Evolutionary conservation across 2,797 vertebrate species (phyloP).

Genomic region (Sarcoramphus papa): DNA sequence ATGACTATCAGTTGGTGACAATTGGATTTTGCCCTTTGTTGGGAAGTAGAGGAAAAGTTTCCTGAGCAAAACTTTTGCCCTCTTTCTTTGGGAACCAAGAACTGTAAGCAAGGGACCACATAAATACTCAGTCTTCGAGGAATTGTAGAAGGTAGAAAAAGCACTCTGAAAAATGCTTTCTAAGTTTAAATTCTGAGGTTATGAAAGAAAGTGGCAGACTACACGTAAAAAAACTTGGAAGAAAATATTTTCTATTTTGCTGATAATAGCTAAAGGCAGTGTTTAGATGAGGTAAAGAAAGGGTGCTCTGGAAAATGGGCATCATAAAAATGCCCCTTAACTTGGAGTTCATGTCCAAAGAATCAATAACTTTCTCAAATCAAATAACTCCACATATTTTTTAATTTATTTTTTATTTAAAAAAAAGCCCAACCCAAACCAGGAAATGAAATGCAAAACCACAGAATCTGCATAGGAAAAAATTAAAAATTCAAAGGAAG

Average conservation of each 20-base stretch:
- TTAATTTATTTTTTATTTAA: background rate
- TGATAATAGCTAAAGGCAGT: background rate
- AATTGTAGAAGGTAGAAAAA: background rate
- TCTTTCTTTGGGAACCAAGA: background rate
- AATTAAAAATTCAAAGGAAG: background rate
- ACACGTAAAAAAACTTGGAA: background rate
- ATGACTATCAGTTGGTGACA: background rate
- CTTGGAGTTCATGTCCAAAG: background rate
- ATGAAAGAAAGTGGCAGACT: background rate
- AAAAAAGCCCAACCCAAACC: background rate
- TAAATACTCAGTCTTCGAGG: background rate
- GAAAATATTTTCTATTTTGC: background rate
- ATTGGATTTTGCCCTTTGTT: background rate
- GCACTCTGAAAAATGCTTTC: background rate
- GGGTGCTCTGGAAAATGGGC: background rate
- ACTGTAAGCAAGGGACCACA: background rate
- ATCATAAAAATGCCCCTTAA: background rate
- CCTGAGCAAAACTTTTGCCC: background rate
- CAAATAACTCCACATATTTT: background rate
- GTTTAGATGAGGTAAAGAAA: background rate
- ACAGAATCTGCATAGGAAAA: background rate
- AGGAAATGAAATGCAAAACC: background rate
- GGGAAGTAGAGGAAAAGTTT: background rate
- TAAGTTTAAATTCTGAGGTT: background rate
- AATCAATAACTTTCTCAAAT: background rate